These are phyloP conservation scores for Peromyscus eremicus DNA, from an alignment of 2,797 vertebrate genomes.

Conservation along the genomic window DNA sequence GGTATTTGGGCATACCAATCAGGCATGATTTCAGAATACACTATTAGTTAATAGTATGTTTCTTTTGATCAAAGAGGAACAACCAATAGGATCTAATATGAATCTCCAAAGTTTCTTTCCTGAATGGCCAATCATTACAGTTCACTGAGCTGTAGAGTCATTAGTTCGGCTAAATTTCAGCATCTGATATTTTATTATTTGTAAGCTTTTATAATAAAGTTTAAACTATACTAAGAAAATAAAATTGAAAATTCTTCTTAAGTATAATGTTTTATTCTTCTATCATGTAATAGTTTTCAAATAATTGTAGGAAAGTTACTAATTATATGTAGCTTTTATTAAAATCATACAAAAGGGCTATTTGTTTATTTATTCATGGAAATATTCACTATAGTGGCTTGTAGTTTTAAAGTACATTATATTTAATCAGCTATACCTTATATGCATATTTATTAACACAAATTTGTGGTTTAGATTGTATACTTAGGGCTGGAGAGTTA, in stretches of 20 bases:
- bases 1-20: not conserved
- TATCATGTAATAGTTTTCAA: not conserved
- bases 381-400: not conserved
- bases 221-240: not conserved
- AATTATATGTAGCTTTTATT: slow-evolving; percentile 7
- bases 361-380: not conserved
- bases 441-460: not conserved
- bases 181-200: not conserved
- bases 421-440: not conserved
- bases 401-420: not conserved
- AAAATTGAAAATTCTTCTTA: slow-evolving; percentile 15
- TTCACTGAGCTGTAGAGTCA: not conserved
- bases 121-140: not conserved
- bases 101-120: not conserved
- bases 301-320: not conserved
- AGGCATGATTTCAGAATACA: slow-evolving; percentile 37
- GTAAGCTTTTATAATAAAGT: not conserved
- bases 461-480: not conserved
- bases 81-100: not conserved
- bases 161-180: not conserved
- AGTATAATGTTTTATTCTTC: not conserved
- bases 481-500: not conserved
- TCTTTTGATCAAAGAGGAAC: slow-evolving; percentile 38
- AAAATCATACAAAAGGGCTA: not conserved
- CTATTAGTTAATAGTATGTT: slow-evolving; percentile 18